Evolutionary conservation across 2,797 vertebrate species (phyloP), one percentile per base, ranked within the genome.

Genomic region (Cetoscarus ocellatus): DNA sequence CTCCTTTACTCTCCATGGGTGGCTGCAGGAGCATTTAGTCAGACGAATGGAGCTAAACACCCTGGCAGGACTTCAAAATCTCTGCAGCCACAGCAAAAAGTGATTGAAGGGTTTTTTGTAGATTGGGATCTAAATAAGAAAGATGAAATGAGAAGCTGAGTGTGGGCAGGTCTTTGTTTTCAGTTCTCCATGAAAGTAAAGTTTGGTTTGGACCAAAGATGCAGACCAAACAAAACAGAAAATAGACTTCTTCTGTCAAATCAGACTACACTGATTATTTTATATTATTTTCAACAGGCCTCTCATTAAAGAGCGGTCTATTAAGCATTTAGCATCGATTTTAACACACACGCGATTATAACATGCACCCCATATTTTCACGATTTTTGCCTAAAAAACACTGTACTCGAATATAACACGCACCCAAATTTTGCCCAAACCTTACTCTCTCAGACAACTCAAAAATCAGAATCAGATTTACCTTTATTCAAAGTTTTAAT

Each of bases 51-150:
- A 61, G 18, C 12, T 45, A 34, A 56, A 70, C 51, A 66, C 34
- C 43, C 50, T 73, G 51, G 60, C 38, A 67, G 40, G 7, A 38
- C 44, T 47, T 77, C 34, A 17, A 61, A 47, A 61, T 68, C 35
- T 43, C 7, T 17, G 18, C 45, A 60, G 35, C 50, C 18, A 18
- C 36, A 59, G 61, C 42, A 61, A 57, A 50, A 57, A 71, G 27
- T 19, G 9, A 39, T 64, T 19, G 45, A 38, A 71, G 70, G 63
- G 47, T 43, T 18, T 61, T 61, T 2, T 36, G 64, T 61, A 40
- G 44, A 67, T 35, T 56, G 39, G 64, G 73, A 66, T 67, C 48
- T 55, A 40, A 73, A 69, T 63, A 49, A 56, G 56, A 72, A 53
- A 57, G 56, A 60, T 34, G 35, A 59, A 57, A 50, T 40, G 27